A percentile compares a stretch with the other conserved stretches of the same genome.
Conservation (phyloP, 2,888 invertebrate genomes). For the Mythimna lalbum region DNA sequence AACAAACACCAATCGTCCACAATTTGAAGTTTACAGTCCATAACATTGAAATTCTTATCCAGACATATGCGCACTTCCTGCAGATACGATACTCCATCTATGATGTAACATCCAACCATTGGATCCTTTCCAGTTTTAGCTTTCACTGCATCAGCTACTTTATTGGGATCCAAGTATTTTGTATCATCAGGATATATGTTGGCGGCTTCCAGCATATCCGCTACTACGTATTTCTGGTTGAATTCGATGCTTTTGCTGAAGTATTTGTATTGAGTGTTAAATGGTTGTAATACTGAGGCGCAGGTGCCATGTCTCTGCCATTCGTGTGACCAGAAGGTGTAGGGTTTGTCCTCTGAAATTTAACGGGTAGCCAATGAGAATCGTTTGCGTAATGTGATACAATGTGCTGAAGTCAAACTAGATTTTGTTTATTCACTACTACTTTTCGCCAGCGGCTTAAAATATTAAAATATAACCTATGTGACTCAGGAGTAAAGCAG, state of each 20-base stretch:
- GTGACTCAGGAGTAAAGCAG: no score
- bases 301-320: constrained; percentile 22
- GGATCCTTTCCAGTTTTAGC: constrained; percentile 15
- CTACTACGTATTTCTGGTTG: not conserved
- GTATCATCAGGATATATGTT: constrained; percentile 24
- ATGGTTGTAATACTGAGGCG: constrained; percentile 4
- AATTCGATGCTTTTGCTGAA: constrained; percentile 31
- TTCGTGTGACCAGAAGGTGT: constrained; percentile 11
- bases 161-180: constrained; percentile 10
- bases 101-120: constrained; percentile 24
- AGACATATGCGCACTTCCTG: constrained; percentile 30
- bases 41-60: constrained; percentile 21
- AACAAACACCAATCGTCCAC: constrained; percentile 5
- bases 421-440: not conserved
- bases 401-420: not conserved
- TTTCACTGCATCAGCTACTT: constrained; percentile 16
- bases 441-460: no score
- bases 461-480: no score
- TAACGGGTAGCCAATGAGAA: not conserved
- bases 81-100: constrained; percentile 1
- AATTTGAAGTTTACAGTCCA: constrained; percentile 17
- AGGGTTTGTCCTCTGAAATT: not conserved
- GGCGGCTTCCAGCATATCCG: constrained; percentile 25
- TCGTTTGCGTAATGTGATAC: not conserved
- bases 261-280: constrained; percentile 22